Evolutionary conservation across 2,888 invertebrate species (phyloP), one percentile per base, ranked within the genome.

Genomic region (Epistrophella euchroma): DNA sequence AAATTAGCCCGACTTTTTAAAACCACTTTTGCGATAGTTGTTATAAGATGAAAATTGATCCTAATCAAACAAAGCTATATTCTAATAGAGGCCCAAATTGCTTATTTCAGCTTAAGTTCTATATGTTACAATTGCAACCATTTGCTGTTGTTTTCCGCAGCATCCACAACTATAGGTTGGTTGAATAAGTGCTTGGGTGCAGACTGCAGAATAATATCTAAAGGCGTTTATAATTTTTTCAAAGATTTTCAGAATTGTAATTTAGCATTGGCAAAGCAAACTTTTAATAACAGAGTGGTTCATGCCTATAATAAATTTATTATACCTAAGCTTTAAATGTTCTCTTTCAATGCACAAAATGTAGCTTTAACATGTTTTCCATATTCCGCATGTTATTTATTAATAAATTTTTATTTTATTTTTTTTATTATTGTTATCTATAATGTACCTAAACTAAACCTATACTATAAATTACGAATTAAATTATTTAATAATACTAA

Each of bases 401-500:
- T 43, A 15, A 19, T 32, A 71, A 62, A 35, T 71, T 32, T 32
- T 2, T 58, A 15, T 35, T 19, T 58, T 35, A 5, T 28, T 55
- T 52, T 55, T 28, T 55, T 52, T 55, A 7, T 47, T 64, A 25
- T 62, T 55, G 7, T 62, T 64, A 28, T 64, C 15, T 28, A 55
- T 56, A 43, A 56, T 25, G 52, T 56, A 32, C 47, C 10, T 76
- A 52, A 55, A 56, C 19, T 64, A 22, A 68, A 58, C 55, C 32
- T 58, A 56, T 66, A 68, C 58, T 66, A 71, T 75, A 78, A 83
- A 58, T 84, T 72, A 60, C 75, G 62, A 72, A 79, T 75, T 79
- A 47, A 78, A 71, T 58, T 45, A 76, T 60, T 88, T 81, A 89
- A 88, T 91, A 91, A 88, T 91, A 91, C 91, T 92, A 92, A 90